Evolutionary conservation across 1,140 invertebrate species (phyloP), one percentile per base, ranked within the genome.

Genomic region (Saccostrea echinata): DNA sequence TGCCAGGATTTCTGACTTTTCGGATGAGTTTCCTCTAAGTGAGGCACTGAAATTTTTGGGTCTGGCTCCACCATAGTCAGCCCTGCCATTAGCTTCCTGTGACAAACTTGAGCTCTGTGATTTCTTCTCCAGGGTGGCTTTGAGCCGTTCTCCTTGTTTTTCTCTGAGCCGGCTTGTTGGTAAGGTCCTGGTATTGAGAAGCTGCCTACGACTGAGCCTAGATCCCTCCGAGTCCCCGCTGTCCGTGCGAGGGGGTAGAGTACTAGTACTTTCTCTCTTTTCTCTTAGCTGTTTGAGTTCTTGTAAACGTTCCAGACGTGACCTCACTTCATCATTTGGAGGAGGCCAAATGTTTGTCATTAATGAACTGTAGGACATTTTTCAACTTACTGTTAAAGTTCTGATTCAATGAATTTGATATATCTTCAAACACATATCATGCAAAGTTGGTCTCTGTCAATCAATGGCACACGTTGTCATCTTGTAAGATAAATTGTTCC

Each of bases 241-340:
- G 43, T 43, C 52, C 12, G 24, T 21, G 1, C 9, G 12, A 30
- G 27, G 9, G 27, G 81, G 3, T 13, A 18, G 16, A 3, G 21
- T n/a, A 11, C 43, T 12, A 51, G 33, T 51, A 35, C 76, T 80
- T 16, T 88, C 86, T 55, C 88, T 55, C 53, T 91, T 85, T 64
- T 88, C 86, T 86, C 90, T 88, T 85, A 89, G 85, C 55, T 88
- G 35, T 85, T 91, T 85, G 8, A 91, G 55, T 64, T 91, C 86
- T 68, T 89, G 84, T 8, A 91, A 55, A 55, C 88, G 85, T 53
- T 88, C 61, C 51, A 91, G 71, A 0, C 88, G 68, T 1, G 52
- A 43, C 18, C 33, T 35, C 11, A 76, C 64, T 33, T 87, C 83
- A 8, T 55, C 55, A 13, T 61, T 86, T 30, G 81, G 85, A 18